phyloP scores from a whole-genome alignment of 1,140 invertebrate genomes.

The Adelges cooleyi region DNA sequence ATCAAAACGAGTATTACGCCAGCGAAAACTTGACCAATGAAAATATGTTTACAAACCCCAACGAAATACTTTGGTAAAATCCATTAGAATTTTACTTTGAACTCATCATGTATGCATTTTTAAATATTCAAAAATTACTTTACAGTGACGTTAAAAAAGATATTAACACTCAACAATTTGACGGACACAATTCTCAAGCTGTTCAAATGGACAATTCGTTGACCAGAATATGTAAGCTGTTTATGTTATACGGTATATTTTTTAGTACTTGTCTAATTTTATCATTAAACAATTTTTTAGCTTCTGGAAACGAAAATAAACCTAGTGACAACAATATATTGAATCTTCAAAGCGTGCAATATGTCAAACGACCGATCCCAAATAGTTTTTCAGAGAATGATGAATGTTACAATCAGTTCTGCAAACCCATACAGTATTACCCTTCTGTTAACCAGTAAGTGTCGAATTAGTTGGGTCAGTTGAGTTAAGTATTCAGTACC shows the following conservation, averaged over 20 bases:
- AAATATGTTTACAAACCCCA: background rate
- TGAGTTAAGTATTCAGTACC: background rate
- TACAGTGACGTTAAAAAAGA: slow-evolving; percentile 4
- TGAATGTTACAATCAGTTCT: background rate
- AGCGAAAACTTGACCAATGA: background rate
- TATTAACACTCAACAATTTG: background rate
- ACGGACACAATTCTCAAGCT: background rate
- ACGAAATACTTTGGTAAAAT: background rate
- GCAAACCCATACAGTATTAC: too few relatives aligned
- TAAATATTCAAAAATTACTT: background rate
- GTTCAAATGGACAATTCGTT: background rate
- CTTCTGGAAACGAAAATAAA: background rate
- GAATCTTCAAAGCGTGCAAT: background rate
- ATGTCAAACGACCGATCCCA: background rate
- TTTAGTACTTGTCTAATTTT: background rate
- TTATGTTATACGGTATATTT: background rate
- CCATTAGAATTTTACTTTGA: background rate
- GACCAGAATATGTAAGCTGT: background rate
- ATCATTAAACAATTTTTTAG: background rate
- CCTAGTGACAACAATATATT: background rate
- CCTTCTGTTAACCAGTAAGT: too few relatives aligned
- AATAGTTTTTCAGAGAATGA: background rate
- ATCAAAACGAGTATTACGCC: background rate
- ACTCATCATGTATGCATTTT: too few relatives aligned
- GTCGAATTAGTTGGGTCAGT: background rate